Evolutionary conservation across 2,113 vertebrate species (phyloP).

Genomic region (Campylorhamphus procurvoides): DNA sequence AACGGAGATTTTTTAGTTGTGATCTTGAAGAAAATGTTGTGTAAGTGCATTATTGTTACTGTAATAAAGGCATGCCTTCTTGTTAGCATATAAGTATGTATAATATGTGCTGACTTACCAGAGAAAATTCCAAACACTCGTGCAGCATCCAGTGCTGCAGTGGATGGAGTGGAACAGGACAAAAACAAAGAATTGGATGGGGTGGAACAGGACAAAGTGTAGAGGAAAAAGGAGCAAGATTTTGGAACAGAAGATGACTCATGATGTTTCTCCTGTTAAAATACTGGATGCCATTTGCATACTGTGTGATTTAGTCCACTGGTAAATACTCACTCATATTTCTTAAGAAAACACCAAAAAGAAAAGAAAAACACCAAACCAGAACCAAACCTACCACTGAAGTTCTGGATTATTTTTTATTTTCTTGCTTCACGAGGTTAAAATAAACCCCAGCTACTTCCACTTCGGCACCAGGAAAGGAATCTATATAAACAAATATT

Average conservation of each 20-base stretch:
- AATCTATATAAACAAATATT: background rate
- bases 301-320: background rate
- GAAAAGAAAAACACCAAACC: background rate
- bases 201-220: background rate
- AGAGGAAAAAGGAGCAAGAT: background rate
- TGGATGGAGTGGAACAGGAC: background rate
- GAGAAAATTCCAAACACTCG: background rate
- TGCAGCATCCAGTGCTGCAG: background rate
- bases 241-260: background rate
- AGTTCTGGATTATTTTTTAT: background rate
- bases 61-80: background rate
- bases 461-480: background rate
- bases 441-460: background rate
- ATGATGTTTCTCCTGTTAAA: background rate
- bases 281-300: background rate
- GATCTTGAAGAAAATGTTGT: background rate
- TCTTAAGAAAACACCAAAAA: background rate
- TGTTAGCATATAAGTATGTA: background rate
- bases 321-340: background rate
- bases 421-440: background rate
- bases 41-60: background rate
- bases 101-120: background rate
- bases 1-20: background rate
- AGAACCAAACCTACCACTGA: background rate
- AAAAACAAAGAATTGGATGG: background rate